Conservation (phyloP, 2,797 vertebrate species). For the Phrynocephalus forsythii region DNA sequence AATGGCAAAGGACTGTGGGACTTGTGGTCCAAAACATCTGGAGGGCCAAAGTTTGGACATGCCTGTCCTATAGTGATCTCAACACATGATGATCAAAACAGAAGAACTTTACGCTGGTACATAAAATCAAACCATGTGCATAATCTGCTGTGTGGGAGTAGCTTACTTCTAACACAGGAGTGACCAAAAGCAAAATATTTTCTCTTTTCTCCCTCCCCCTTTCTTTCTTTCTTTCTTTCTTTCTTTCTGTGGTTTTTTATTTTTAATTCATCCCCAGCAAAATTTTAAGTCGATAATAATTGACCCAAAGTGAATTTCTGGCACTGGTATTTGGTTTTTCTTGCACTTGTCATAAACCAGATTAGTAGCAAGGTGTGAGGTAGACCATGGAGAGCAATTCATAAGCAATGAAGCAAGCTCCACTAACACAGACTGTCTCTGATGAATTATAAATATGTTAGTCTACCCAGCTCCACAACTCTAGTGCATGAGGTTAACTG, state of each 20-base stretch:
- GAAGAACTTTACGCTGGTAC: neutral
- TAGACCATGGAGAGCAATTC: neutral
- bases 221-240: no score
- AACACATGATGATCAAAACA: neutral
- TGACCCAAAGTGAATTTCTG: neutral
- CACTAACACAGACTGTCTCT: conserved; percentile 48
- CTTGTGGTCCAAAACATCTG: no score
- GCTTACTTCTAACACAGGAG: conserved; percentile 53
- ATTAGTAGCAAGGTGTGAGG: neutral
- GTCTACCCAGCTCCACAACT: conserved; percentile 67
- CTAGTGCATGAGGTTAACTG: conserved; percentile 31
- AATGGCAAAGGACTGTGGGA: no score
- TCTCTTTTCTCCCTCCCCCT: conserved; percentile 9
- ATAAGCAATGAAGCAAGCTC: conserved; percentile 59
- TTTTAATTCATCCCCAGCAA: neutral
- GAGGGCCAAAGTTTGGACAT: conserved; percentile 18
- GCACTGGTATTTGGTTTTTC: neutral
- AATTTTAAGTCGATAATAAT: conserved; percentile 6
- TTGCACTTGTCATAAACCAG: conserved; percentile 31
- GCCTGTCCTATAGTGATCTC: conserved; percentile 1
- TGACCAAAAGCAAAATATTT: neutral
- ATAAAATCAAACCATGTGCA: conserved; percentile 38
- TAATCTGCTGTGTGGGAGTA: conserved; percentile 52
- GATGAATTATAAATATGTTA: conserved; percentile 53
- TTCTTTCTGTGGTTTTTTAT: no score